phyloP scores from a whole-genome alignment of 2,113 vertebrate species.

The Pachycephala philippinensis region DNA sequence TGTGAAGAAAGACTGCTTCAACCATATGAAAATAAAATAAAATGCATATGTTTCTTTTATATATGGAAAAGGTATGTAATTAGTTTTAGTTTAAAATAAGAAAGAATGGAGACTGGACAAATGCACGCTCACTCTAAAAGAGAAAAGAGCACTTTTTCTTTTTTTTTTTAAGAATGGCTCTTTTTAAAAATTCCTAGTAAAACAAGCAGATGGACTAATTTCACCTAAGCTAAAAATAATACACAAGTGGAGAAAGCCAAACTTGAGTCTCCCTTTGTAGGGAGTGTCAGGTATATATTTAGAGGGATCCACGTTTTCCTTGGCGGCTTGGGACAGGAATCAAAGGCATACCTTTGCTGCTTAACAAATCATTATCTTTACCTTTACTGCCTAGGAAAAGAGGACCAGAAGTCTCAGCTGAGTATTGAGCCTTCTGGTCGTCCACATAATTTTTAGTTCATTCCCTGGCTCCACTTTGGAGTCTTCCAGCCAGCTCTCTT shows the following conservation, averaged over 20 bases:
- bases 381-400: background rate
- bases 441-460: background rate
- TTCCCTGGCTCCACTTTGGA: background rate
- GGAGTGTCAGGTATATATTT: background rate
- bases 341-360: background rate
- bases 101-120: background rate
- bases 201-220: background rate
- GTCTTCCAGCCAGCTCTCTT: background rate
- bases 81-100: background rate
- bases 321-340: background rate
- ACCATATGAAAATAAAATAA: constrained; percentile 57
- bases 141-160: background rate
- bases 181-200: background rate
- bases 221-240: background rate
- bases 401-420: background rate
- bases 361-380: background rate
- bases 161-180: background rate
- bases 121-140: background rate
- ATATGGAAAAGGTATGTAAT: constrained; percentile 18
- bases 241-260: background rate
- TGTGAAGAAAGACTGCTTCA: constrained; percentile 26
- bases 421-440: background rate
- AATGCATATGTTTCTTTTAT: constrained; percentile 11
- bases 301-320: background rate
- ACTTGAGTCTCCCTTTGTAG: background rate